Evolutionary conservation across 2,797 vertebrate genomes (phyloP), one percentile per base, ranked within the genome.

Genomic region (Mus caroli): DNA sequence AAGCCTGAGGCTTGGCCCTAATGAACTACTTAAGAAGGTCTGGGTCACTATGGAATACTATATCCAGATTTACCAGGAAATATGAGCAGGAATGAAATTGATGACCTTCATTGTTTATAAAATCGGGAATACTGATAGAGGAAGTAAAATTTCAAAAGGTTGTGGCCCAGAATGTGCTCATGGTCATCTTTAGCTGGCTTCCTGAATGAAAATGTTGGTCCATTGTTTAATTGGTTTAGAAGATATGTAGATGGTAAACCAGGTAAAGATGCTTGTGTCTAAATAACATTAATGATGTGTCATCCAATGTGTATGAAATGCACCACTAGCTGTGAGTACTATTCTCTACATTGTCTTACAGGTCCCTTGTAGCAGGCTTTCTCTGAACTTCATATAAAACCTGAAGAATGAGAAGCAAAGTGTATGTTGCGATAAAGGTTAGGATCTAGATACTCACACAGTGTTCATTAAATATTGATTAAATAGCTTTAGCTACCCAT

Each of bases 261-360:
- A 26, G 22, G 54, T 37, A 82, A 82, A 82, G 15, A 14, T 82
- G n/a, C n/a, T 37, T 82, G 22, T 58, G 26, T 15, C 52, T 62
- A 31, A 75, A 26, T 50, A 40, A 26, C 15, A 62, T n/a, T 11
- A 14, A 83, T 94, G 58, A 19, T 43, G 11, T 28, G 86, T 76
- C 84, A 40, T 77, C 78, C 98, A 98, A n/a, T 52, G 15, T 37
- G 22, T 88, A 56, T 26, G 24, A 85, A 67, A 28, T 3, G 4
- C 10, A 84, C 52, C 77, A 1, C 78, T 46, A 4, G 54, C 2
- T 31, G 24, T 37, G 3, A 50, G 50, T 28, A 19, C 62, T 78
- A n/a, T n/a, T 71, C 56, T 52, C 28, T 46, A 12, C 50, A 24
- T 20, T 62, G 10, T 54, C 0, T 0, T 1, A 24, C 6, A 6